Evolutionary conservation across 2,113 vertebrate genomes (phyloP).

Genomic region (Clarias batrachus): DNA sequence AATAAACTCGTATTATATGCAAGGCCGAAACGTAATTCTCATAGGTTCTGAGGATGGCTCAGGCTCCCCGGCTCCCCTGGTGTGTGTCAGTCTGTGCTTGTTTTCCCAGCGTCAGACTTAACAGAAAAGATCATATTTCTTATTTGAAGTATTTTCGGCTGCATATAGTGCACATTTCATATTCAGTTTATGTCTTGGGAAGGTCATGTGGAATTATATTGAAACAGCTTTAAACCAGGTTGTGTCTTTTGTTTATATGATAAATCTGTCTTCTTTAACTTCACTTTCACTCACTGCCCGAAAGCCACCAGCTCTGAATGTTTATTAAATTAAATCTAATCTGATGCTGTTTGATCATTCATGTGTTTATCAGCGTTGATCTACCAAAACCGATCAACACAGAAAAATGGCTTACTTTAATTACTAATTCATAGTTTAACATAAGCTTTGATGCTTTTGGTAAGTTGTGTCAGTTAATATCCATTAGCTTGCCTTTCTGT

Average conservation of each 20-base stretch:
- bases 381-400: background rate
- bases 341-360: background rate
- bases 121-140: constrained; percentile 27
- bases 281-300: background rate
- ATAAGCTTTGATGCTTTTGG: background rate
- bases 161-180: background rate
- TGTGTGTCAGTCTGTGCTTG: background rate
- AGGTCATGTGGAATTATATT: constrained; percentile 46
- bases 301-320: no score
- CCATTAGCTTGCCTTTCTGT: background rate
- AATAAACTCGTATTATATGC: background rate
- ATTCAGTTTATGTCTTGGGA: constrained; percentile 39
- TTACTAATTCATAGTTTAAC: background rate
- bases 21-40: background rate
- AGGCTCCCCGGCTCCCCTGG: background rate
- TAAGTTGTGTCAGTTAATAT: constrained; percentile 14
- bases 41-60: background rate
- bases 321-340: background rate
- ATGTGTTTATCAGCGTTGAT: background rate
- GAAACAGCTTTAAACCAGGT: constrained; percentile 5
- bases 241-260: constrained; percentile 5
- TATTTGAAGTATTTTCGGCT: constrained; percentile 24
- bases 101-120: constrained; percentile 2
- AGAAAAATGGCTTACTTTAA: background rate
- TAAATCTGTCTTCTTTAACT: background rate